Evolutionary conservation across 2,113 vertebrate genomes (phyloP).

Genomic region (Leptosomus discolor): DNA sequence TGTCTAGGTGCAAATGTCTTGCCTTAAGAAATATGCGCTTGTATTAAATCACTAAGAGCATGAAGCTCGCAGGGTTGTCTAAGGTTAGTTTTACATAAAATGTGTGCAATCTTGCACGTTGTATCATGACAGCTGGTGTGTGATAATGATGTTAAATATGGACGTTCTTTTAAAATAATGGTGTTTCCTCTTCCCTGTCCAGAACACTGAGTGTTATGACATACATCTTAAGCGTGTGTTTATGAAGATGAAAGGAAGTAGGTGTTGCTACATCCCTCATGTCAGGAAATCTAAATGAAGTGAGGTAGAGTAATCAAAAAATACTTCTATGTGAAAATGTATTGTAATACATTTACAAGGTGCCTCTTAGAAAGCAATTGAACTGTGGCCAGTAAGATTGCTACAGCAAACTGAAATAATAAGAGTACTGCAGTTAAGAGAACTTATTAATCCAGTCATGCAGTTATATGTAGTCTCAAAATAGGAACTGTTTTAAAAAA

Average conservation of each 20-base stretch:
- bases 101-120: background rate
- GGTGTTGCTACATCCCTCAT: constrained; percentile 20
- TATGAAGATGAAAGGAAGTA: constrained; percentile 46
- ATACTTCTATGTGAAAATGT: background rate
- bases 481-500: background rate
- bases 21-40: background rate
- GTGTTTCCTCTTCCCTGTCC: constrained; percentile 34
- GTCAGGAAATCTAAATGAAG: constrained; percentile 28
- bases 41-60: background rate
- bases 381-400: background rate
- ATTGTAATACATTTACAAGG: background rate
- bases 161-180: constrained; percentile 38
- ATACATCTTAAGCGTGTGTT: constrained; percentile 29
- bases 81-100: constrained; percentile 30
- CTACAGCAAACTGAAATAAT: background rate
- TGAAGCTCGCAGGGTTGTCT: background rate
- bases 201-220: constrained; percentile 25
- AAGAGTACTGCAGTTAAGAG: background rate
- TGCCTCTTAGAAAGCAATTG: background rate
- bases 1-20: background rate
- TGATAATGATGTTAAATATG: constrained; percentile 49
- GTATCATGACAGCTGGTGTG: constrained; percentile 37
- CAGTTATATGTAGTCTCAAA: background rate
- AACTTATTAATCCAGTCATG: background rate
- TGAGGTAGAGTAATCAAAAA: constrained; percentile 37